Evolutionary conservation across 2,888 invertebrate genomes (phyloP), one percentile per base, ranked within the genome.

Genomic region (Drosophila limbata): DNA sequence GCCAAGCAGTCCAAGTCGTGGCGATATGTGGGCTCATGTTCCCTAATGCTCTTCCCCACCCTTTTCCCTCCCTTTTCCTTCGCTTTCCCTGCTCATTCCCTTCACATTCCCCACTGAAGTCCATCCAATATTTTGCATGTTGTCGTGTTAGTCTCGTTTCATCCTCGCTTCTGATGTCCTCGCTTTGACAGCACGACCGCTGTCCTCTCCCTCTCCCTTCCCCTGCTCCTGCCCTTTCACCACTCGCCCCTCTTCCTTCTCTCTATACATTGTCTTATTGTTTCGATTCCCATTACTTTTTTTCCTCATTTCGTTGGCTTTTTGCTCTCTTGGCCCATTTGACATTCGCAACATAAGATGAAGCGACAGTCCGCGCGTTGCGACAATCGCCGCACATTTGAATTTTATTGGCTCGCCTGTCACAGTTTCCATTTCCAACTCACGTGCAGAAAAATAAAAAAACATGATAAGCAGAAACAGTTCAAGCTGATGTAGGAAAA

Each of bases 331-430:
- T 3, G 52, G 59, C 47, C 42, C 70, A 60, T 70, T 73, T 85
- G 86, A 86, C 90, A 88, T 61, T 73, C 69, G 67, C 25, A 25
- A 25, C 25, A 25, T 69, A 75, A 81, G 80, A 84, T 79, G 77
- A 75, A 70, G 78, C 81, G 84, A 78, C 84, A 80, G 78, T 84
- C 70, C 87, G 87, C 81, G 78, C 68, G 82, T 69, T 72, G 69
- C 83, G 79, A 79, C 82, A 90, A 89, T 88, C 88, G 88, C 86
- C 90, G 78, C 85, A 80, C 90, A 91, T 92, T 91, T 91, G 91
- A 92, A 91, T 91, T 91, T 92, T 91, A 91, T 91, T 92, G 91
- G 85, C 86, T 89, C 69, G 80, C 74, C 85, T 90, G 90, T 91
- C 92, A 90, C 83, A 77, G 79, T 51, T 71, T 76, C 64, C 52